phyloP scores from a whole-genome alignment of 2,113 vertebrate species.

The Dicentrarchus labrax region DNA sequence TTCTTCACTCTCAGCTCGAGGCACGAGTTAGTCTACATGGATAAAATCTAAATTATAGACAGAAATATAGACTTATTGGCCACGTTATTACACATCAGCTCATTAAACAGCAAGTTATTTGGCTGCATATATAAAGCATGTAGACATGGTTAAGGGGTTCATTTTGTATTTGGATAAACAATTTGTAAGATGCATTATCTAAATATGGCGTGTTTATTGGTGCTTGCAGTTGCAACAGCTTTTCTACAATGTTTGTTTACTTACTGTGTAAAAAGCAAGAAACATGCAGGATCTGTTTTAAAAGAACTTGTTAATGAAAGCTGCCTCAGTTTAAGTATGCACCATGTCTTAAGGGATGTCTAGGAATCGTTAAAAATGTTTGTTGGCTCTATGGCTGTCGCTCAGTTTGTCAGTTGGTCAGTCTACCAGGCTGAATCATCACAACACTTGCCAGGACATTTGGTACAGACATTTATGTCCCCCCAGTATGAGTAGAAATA shows the following conservation, averaged over 20 bases:
- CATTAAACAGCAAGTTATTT: slow-evolving; percentile 2
- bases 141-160: not conserved
- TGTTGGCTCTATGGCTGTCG: not conserved
- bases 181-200: not conserved
- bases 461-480: too few species aligned
- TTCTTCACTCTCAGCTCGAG: not conserved
- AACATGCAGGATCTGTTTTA: not conserved
- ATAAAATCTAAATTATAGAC: not conserved
- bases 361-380: not conserved
- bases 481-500: too few species aligned
- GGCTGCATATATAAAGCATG: not conserved
- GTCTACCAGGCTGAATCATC: not conserved
- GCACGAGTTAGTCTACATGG: too few species aligned
- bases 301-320: not conserved
- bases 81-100: not conserved
- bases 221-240: not conserved
- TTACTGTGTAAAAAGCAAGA: not conserved
- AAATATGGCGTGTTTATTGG: not conserved
- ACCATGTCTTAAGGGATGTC: too few species aligned
- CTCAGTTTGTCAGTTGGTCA: too few species aligned
- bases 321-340: not conserved
- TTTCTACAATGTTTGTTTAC: not conserved
- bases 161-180: slow-evolving; percentile 14
- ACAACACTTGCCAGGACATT: not conserved
- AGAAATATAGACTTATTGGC: not conserved